A percentile compares a stretch with the other conserved stretches of the same genome.
Evolutionary conservation across 30 jellyfish, hydroid and myxozoan species (phyloP).

Genomic region (Turritopsis dohrnii): DNA sequence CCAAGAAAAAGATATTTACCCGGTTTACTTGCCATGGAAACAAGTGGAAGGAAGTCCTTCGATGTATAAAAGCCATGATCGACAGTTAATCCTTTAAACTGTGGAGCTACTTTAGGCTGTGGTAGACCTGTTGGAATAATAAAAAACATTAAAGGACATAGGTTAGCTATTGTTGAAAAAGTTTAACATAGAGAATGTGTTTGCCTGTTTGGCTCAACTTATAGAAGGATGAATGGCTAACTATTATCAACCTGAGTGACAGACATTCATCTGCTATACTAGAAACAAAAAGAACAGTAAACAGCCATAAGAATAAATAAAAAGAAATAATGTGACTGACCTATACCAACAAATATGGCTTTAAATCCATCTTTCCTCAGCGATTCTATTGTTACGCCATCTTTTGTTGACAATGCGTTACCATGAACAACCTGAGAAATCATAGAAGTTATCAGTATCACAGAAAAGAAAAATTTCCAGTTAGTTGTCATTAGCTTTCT

Average conservation of each 20-base stretch:
- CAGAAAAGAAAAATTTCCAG: not conserved
- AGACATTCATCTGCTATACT: too few species aligned
- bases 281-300: too few species aligned
- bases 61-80: slow-evolving; percentile 81
- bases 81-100: slow-evolving; percentile 66
- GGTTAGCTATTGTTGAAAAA: too few species aligned
- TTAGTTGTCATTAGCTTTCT: too few species aligned
- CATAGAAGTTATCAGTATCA: not conserved
- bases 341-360: slow-evolving; percentile 81
- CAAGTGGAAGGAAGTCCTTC: slow-evolving; percentile 79
- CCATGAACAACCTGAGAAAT: slow-evolving; percentile 48
- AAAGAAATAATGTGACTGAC: slow-evolving; percentile 39
- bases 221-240: too few species aligned
- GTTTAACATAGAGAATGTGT: too few species aligned
- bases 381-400: slow-evolving; percentile 58
- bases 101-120: slow-evolving; percentile 79
- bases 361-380: slow-evolving; percentile 70
- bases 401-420: slow-evolving; percentile 44
- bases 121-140: slow-evolving; percentile 62
- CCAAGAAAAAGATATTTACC: slow-evolving; percentile 34
- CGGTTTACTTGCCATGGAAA: slow-evolving; percentile 86
- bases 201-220: too few species aligned
- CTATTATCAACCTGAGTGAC: too few species aligned
- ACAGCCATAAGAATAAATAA: too few species aligned
- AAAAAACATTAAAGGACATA: not conserved